Conservation (phyloP, 2,113 vertebrate species). For the Proteles cristata region DNA sequence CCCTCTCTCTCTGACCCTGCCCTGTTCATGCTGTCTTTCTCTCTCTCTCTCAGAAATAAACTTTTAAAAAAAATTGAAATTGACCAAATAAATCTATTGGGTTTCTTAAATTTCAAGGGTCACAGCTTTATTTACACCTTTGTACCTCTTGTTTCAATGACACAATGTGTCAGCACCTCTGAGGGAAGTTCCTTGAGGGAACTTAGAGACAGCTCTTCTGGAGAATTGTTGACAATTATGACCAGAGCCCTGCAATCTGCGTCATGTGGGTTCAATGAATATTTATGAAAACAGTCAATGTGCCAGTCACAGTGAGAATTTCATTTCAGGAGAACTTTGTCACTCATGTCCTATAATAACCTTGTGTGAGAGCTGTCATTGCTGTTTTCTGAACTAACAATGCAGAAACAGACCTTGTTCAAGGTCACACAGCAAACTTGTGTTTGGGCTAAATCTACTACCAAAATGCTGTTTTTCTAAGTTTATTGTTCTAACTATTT, state of each 20-base stretch:
- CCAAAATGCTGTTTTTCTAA: neutral
- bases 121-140: neutral
- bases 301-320: neutral
- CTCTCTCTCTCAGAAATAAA: too few relatives aligned
- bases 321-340: neutral
- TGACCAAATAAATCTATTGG: neutral
- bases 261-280: neutral
- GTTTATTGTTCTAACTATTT: neutral
- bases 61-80: neutral
- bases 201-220: neutral
- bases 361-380: neutral
- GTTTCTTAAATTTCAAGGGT: neutral
- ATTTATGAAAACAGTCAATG: neutral
- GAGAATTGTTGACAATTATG: neutral
- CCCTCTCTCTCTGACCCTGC: too few relatives aligned
- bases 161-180: neutral
- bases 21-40: too few relatives aligned
- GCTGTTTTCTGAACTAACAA: neutral
- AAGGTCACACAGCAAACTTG: neutral
- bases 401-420: neutral
- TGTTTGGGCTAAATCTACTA: neutral
- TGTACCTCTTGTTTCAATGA: conserved; percentile 14
- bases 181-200: neutral
- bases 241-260: neutral
- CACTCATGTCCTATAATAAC: neutral